phyloP scores from a whole-genome alignment of 2,113 vertebrate genomes.

The Bufo bufo region DNA sequence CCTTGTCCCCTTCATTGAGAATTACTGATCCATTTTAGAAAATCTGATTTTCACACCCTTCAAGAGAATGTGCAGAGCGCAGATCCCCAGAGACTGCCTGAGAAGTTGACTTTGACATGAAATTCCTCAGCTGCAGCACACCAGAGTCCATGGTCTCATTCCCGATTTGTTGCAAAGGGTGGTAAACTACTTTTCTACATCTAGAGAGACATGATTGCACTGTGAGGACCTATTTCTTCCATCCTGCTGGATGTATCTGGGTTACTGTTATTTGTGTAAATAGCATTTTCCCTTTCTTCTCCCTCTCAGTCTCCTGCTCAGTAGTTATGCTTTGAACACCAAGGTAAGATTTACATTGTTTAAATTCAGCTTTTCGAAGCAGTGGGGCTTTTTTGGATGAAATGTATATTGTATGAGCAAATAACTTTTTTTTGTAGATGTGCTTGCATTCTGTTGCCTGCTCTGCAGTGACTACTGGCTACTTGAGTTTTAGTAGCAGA shows the following conservation, averaged over 20 bases:
- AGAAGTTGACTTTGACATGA: conserved; percentile 91
- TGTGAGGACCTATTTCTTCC: conserved; percentile 75
- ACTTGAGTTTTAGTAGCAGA: neutral
- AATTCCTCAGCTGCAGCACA: conserved; percentile 71
- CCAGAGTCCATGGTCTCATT: conserved; percentile 72
- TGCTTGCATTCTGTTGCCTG: conserved; percentile 57
- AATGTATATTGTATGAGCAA: conserved; percentile 69
- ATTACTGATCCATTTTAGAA: conserved; percentile 99
- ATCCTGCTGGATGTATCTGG: conserved; percentile 69
- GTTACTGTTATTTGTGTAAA: conserved; percentile 76
- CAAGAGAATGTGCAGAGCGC: conserved; percentile 83
- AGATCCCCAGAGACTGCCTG: conserved; percentile 80
- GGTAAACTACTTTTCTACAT: conserved; percentile 80
- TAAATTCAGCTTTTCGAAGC: conserved; percentile 72
- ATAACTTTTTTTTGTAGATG: conserved; percentile 73
- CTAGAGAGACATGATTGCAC: conserved; percentile 77
- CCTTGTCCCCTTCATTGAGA: conserved; percentile 92
- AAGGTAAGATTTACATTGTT: conserved; percentile 81
- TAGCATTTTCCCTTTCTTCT: conserved; percentile 66
- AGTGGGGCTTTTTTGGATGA: conserved; percentile 61
- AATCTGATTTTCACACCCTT: conserved; percentile 99
- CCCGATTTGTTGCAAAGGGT: conserved; percentile 77
- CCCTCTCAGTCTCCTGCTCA: conserved; percentile 58
- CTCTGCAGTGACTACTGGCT: conserved; percentile 20
- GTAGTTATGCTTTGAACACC: conserved; percentile 68